Evolutionary conservation across 2,888 invertebrate species (phyloP).

Genomic region (Apocheima hispidaria): DNA sequence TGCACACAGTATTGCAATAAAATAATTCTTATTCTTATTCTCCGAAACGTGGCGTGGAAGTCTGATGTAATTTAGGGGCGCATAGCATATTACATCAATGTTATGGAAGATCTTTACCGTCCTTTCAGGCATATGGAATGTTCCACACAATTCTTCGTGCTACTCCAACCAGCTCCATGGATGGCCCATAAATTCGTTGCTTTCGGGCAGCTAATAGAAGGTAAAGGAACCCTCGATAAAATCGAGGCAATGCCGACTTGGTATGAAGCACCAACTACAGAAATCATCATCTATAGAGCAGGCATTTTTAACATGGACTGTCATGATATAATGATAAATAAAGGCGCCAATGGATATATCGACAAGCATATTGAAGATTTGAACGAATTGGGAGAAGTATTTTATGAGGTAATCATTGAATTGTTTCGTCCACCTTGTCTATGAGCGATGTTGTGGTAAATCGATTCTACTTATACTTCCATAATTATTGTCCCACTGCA

Average conservation of each 20-base stretch:
- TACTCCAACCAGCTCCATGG: conserved; percentile 89
- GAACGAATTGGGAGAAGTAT: conserved; percentile 55
- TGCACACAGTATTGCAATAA: no score
- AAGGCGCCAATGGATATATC: conserved; percentile 65
- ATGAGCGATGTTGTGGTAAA: no score
- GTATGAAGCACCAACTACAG: conserved; percentile 86
- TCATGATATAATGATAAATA: conserved; percentile 67
- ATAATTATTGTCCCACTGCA: neutral
- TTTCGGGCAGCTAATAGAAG: conserved; percentile 90
- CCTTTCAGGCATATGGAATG: conserved; percentile 85
- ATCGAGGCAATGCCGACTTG: conserved; percentile 88
- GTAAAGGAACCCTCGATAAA: conserved; percentile 85
- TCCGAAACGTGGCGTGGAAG: no score
- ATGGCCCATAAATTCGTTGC: conserved; percentile 91
- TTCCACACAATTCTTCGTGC: conserved; percentile 89
- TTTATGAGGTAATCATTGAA: conserved; percentile 61
- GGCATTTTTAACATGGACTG: conserved; percentile 75
- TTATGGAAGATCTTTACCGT: neutral
- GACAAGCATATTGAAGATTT: conserved; percentile 72
- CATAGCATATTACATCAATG: neutral
- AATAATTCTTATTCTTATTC: no score
- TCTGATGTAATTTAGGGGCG: no score
- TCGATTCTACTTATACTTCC: neutral
- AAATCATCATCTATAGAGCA: conserved; percentile 61
- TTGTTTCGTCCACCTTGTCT: neutral